phyloP scores from a whole-genome alignment of 2,888 invertebrate genomes.

The Erebia palarica region DNA sequence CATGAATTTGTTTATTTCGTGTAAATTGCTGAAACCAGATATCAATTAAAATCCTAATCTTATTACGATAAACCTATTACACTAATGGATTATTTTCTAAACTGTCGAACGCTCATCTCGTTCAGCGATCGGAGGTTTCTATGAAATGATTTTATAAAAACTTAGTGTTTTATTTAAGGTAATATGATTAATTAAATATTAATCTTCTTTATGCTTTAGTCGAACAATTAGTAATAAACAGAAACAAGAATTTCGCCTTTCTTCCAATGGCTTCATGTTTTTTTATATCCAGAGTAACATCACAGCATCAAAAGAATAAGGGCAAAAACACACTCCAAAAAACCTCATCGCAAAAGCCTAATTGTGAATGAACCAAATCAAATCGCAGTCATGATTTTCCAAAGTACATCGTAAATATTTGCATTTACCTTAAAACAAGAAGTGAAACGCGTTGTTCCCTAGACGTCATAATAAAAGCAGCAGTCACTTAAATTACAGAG shows the following conservation, averaged over 20 bases:
- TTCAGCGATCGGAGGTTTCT: slow-evolving; percentile 45
- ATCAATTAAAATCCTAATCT: slow-evolving; percentile 37
- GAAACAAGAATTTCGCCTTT: too few species aligned
- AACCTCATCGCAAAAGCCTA: not conserved
- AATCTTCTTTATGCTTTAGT: not conserved
- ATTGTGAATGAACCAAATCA: not conserved
- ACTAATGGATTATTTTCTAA: slow-evolving; percentile 49
- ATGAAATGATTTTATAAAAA: slow-evolving; percentile 22
- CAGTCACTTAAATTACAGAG: slow-evolving; percentile 68
- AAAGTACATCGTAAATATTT: not conserved
- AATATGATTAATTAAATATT: not conserved
- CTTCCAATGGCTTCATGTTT: too few species aligned
- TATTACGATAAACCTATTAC: slow-evolving; percentile 42
- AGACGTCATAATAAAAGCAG: slow-evolving; percentile 27
- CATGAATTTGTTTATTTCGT: slow-evolving; percentile 23
- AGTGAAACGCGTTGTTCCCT: slow-evolving; percentile 13
- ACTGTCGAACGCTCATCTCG: slow-evolving; percentile 50
- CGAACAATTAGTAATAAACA: not conserved
- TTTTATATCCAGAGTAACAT: too few species aligned
- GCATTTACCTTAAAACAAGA: slow-evolving; percentile 9
- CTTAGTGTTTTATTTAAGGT: not conserved
- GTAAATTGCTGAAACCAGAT: slow-evolving; percentile 36
- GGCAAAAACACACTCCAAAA: too few species aligned
- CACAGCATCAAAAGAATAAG: too few species aligned
- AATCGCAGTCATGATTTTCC: slow-evolving; percentile 3